These are phyloP conservation scores for Crocallis elinguaria DNA, from an alignment of 2,888 invertebrate species.

Conservation along the genomic window DNA sequence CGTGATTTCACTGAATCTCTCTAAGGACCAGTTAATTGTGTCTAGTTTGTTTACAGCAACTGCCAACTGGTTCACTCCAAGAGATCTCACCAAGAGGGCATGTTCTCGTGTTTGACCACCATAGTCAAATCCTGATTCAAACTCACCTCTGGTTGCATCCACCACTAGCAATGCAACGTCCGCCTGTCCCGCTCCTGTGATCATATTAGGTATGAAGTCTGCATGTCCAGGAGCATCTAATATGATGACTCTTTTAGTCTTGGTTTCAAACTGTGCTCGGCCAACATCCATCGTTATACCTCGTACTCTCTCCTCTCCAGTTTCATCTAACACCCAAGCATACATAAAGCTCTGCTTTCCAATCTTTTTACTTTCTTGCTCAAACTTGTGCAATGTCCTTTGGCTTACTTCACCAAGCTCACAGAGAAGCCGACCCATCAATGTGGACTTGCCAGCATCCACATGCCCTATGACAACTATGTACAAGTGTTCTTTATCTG, in stretches of 20 bases:
- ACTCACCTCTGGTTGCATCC: slow-evolving; percentile 98
- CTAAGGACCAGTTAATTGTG: slow-evolving; percentile 96
- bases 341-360: slow-evolving; percentile 99
- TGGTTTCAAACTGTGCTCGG: slow-evolving; percentile 95
- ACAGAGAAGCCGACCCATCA: slow-evolving; percentile 98
- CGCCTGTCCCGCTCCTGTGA: slow-evolving; percentile 98
- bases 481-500: slow-evolving; percentile 94
- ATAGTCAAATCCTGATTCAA: slow-evolving; percentile 99
- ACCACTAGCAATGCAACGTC: slow-evolving; percentile 98
- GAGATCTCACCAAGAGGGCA: slow-evolving; percentile 94
- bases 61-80: slow-evolving; percentile 96
- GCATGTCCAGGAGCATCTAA: slow-evolving; percentile 99
- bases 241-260: slow-evolving; percentile 91
- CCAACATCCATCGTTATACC: slow-evolving; percentile 99
- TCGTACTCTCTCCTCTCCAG: slow-evolving; percentile 97
- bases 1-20: slow-evolving; percentile 95
- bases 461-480: slow-evolving; percentile 98
- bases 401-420: slow-evolving; percentile 94
- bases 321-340: slow-evolving; percentile 99
- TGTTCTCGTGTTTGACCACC: slow-evolving; percentile 99
- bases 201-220: slow-evolving; percentile 99
- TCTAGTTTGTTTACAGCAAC: slow-evolving; percentile 99
- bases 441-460: slow-evolving; percentile 97
- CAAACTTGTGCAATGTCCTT: slow-evolving; percentile 97
- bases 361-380: slow-evolving; percentile 97